Evolutionary conservation across 2,797 vertebrate genomes (phyloP), one percentile per base, ranked within the genome.

Genomic region (Phrynocephalus forsythii): DNA sequence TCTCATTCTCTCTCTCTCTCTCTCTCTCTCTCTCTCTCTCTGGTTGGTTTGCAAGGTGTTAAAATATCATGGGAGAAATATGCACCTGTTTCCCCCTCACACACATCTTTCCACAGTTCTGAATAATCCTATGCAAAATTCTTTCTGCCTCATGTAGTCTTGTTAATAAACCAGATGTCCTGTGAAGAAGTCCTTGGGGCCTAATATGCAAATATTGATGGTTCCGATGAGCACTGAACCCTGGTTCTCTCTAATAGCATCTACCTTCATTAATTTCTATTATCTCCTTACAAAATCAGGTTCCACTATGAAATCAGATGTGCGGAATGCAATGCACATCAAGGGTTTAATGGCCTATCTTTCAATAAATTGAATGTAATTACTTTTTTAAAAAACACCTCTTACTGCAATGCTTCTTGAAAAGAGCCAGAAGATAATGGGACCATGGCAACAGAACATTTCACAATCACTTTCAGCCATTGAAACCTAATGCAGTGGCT

Each of bases 301-400:
- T 96, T 92, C 94, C 83, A 69, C 86, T 90, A 84, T 86, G 89
- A 92, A 94, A 94, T 90, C 69, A 86, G 86, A 94, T 88, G 48
- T 86, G 92, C 0, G 1, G 87, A 93, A 89, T 22, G 1, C 75
- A 93, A 88, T 79, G 84, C 80, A 85, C 95, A 95, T 94, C 92
- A 94, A 92, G 90, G 63, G 84, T 94, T 96, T 96, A 95, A 96
- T 95, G 90, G 87, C 60, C 90, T 94, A 79, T 84, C 86, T 94
- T 93, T 95, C 89, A 91, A 95, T 95, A 96, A 95, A 95, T 94
- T 95, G 91, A 94, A 95, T 96, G 94, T 94, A 96, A 96, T 96
- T 66, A 94, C 84, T 91, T 89, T 60, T 94, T 95, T 86, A 4
- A 50, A 85, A 38, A 76, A 76, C 44, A 76, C 24, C 22, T 13